phyloP scores from a whole-genome alignment of 35 echinoderm and acorn worm genomes.

The Amphiura filiformis region DNA sequence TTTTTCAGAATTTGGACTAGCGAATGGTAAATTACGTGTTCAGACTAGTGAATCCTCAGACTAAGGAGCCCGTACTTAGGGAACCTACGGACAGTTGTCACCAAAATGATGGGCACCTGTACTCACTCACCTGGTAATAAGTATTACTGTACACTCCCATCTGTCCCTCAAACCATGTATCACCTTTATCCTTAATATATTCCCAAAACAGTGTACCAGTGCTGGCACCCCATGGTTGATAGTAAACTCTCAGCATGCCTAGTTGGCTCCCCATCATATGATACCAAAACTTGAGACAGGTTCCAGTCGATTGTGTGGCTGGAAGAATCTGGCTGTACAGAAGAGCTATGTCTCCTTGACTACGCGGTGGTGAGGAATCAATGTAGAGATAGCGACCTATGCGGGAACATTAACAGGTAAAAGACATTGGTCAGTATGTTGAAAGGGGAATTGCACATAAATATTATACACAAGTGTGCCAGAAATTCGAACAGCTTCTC shows the following conservation, averaged over 20 bases:
- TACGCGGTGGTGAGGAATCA: neutral
- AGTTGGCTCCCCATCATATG: slow-evolving; percentile 43
- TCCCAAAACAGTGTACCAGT: neutral
- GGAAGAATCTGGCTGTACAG: neutral
- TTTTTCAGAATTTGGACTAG: too few relatives aligned
- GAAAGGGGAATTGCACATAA: too few relatives aligned
- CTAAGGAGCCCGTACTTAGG: too few relatives aligned
- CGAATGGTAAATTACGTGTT: too few relatives aligned
- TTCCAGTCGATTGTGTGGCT: neutral
- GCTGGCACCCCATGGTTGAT: neutral
- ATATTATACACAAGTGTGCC: too few relatives aligned
- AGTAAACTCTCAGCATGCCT: slow-evolving; percentile 33
- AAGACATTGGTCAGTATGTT: too few relatives aligned
- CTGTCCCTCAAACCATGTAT: neutral
- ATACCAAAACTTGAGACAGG: slow-evolving; percentile 62
- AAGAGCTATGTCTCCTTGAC: neutral
- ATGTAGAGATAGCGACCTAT: slow-evolving; percentile 22
- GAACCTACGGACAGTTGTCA: too few relatives aligned
- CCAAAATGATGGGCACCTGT: too few relatives aligned
- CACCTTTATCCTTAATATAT: neutral
- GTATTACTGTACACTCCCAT: neutral
- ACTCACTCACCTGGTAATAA: neutral
- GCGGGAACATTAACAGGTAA: too few relatives aligned
- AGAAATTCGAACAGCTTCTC: too few relatives aligned
- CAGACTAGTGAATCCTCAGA: too few relatives aligned